phyloP scores from a whole-genome alignment of 2,797 vertebrate species.

The Hyperoplus immaculatus region DNA sequence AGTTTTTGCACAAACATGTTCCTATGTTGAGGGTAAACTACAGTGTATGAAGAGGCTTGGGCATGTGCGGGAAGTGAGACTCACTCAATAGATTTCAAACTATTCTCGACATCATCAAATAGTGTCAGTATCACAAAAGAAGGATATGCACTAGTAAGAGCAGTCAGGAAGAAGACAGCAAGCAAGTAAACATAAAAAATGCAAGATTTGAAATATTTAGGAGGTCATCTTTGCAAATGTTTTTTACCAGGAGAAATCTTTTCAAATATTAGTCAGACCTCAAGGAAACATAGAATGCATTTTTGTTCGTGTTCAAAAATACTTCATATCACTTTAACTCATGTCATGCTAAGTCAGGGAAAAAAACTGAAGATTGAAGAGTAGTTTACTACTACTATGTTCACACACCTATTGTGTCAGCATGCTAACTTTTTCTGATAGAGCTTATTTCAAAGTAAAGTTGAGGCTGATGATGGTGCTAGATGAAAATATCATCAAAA shows the following conservation, averaged over 20 bases:
- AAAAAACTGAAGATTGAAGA: background rate
- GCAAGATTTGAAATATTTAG: conserved; percentile 2
- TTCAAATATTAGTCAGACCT: background rate
- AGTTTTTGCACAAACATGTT: accelerated
- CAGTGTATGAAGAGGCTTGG: background rate
- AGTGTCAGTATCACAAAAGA: background rate
- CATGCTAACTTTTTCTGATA: background rate
- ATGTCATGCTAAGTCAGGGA: background rate
- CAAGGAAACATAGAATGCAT: background rate
- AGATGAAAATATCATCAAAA: background rate
- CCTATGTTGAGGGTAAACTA: background rate
- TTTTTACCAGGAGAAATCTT: background rate
- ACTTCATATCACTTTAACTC: background rate
- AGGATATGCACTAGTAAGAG: background rate
- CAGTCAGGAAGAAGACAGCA: background rate
- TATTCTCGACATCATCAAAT: background rate
- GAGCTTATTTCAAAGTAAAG: background rate
- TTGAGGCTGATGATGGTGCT: background rate
- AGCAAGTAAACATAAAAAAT: background rate
- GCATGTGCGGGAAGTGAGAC: background rate
- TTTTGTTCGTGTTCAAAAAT: background rate
- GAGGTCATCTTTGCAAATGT: conserved; percentile 1
- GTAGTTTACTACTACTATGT: background rate
- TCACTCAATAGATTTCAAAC: background rate
- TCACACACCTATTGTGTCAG: background rate